phyloP scores from a whole-genome alignment of 2,797 vertebrate species.

The Clarias platycephalus region DNA sequence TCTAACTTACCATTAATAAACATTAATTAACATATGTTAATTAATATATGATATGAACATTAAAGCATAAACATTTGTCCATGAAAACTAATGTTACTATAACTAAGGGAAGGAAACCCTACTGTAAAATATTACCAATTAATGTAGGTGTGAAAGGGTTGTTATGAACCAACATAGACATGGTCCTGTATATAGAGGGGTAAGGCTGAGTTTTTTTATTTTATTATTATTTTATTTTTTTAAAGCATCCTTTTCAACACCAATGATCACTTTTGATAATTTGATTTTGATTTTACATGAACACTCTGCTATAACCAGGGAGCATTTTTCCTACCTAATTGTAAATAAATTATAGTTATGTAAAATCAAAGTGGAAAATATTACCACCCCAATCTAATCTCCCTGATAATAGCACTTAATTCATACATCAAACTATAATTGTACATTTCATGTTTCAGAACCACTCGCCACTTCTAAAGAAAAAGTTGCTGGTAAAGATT shows the following conservation, averaged over 20 bases:
- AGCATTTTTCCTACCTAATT: background rate
- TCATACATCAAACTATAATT: slow-evolving; percentile 33
- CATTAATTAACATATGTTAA: background rate
- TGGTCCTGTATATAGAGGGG: background rate
- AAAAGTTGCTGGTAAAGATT: slow-evolving; percentile 46
- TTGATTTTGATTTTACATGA: background rate
- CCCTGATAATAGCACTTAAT: background rate
- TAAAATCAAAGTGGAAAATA: background rate
- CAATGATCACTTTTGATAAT: no score
- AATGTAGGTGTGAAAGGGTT: background rate
- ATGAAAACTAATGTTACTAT: background rate
- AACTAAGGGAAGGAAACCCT: background rate
- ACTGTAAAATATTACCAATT: background rate
- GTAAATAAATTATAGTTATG: background rate
- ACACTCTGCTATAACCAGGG: slow-evolving; percentile 10
- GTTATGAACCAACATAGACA: background rate
- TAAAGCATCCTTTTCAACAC: background rate
- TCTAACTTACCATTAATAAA: background rate
- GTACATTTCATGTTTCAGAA: slow-evolving; percentile 53
- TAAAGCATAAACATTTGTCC: background rate
- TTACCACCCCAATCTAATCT: background rate
- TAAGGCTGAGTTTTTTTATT: background rate
- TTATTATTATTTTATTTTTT: background rate
- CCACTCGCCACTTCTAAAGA: slow-evolving; percentile 37
- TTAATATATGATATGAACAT: background rate